Conservation (phyloP, 1,140 invertebrate genomes). For the Pseudomyrmex pallidus region DNA sequence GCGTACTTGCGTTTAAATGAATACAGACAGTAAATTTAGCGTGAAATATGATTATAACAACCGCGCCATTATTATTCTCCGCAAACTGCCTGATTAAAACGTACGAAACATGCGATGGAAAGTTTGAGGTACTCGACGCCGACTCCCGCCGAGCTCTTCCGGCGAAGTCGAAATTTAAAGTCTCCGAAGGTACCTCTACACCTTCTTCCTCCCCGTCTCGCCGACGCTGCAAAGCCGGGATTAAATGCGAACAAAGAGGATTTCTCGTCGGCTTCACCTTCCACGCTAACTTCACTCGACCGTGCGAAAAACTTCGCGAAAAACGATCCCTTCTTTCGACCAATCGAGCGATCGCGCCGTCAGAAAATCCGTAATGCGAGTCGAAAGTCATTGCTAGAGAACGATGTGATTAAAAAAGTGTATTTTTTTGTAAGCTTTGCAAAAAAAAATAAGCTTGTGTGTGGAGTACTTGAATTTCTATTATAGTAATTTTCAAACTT, state of each 20-base stretch:
- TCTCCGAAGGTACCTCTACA: constrained; percentile 49
- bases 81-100: constrained; percentile 65
- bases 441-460: background rate
- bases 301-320: constrained; percentile 41
- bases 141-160: background rate
- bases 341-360: constrained; percentile 5
- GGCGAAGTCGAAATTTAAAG: constrained; percentile 72
- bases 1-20: background rate
- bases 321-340: constrained; percentile 58
- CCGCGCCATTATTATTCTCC: constrained; percentile 58
- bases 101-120: constrained; percentile 49
- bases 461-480: background rate
- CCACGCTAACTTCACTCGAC: constrained; percentile 56
- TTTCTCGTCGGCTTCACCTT: constrained; percentile 32
- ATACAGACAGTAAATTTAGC: background rate
- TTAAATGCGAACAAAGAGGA: constrained; percentile 72
- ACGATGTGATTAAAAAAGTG: background rate
- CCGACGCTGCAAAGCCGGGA: constrained; percentile 44
- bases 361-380: background rate
- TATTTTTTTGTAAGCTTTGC: background rate
- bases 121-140: constrained; percentile 47
- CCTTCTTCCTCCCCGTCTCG: background rate
- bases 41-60: background rate
- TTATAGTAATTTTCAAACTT: background rate
- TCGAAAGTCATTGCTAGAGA: constrained; percentile 17